A percentile compares a stretch with the other conserved stretches of the same genome.
Evolutionary conservation across 1,140 invertebrate species (phyloP).

Genomic region (Copidosoma floridanum): DNA sequence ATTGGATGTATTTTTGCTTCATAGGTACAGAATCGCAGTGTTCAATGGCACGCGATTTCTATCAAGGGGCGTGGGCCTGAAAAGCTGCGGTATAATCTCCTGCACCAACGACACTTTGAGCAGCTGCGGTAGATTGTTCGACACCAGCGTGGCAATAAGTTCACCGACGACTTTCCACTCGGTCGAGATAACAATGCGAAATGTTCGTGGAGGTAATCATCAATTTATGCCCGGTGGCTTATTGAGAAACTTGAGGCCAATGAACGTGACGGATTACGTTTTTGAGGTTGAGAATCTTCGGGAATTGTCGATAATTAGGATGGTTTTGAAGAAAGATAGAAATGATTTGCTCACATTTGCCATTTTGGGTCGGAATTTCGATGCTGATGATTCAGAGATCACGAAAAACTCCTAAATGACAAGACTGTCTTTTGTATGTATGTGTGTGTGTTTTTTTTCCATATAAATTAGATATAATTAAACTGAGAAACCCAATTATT

Average conservation of each 20-base stretch:
- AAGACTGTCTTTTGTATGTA: no score
- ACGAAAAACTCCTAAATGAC: no score
- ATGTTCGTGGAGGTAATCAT: not conserved
- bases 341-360: slow-evolving; percentile 34
- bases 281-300: not conserved
- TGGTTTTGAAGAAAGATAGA: slow-evolving; percentile 18
- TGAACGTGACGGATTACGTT: slow-evolving; percentile 18
- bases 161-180: slow-evolving; percentile 4
- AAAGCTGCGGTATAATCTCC: slow-evolving; percentile 56
- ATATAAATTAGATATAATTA: no score
- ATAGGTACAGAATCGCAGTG: slow-evolving; percentile 51
- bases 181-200: not conserved
- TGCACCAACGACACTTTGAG: slow-evolving; percentile 46
- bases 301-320: no score
- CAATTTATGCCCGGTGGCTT: slow-evolving; percentile 11
- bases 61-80: slow-evolving; percentile 39
- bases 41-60: slow-evolving; percentile 55
- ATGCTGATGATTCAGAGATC: no score
- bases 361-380: slow-evolving; percentile 38
- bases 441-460: no score
- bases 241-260: not conserved
- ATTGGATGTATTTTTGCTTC: no score
- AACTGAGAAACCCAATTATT: no score
- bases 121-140: slow-evolving; percentile 1
- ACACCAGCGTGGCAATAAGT: not conserved